Evolutionary conservation across 2,888 invertebrate genomes (phyloP), one percentile per base, ranked within the genome.

Genomic region (Chrysomela aeneicollis): DNA sequence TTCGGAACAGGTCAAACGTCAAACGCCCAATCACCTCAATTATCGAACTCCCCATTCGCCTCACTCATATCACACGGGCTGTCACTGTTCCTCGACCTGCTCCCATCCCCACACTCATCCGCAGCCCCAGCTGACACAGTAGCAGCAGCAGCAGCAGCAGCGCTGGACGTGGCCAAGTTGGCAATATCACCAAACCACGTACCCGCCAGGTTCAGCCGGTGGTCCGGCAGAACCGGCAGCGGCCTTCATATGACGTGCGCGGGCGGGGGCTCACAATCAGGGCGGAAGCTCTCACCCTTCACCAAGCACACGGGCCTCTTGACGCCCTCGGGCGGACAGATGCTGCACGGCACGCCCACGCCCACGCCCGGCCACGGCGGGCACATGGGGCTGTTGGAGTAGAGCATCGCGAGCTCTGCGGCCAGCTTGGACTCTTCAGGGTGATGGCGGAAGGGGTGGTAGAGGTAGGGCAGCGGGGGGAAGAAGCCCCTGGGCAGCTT

Each of bases 211-310:
- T 86, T 85, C 86, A 86, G 84, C 85, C 89, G 84, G 79, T 89
- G 84, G 79, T 90, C 89, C 78, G 91, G 91, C 85, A 91, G 91
- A 87, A 88, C 88, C 89, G 92, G 89, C 80, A 92, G 90, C 85
- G 92, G 92, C 87, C 90, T 92, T 92, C 92, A 92, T 88, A 92
- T 92, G 82, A 92, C 90, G 81, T 91, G 92, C 65, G 88, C 80
- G 19, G 84, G 79, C 42, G 80, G 78, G 35, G 79, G 85, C 70
- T 87, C 87, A 26, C 42, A n/a, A n/a, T n/a, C 12, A 74, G 86
- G 80, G 57, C 82, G 85, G 74, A 86, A 85, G 49, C 84, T 84
- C 26, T 82, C 83, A 73, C 86, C 87, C 82, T 88, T 88, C 87
- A 88, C 85, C 62, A 89, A 87, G 80, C 88, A 89, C 35, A 89